phyloP scores from a whole-genome alignment of 2,888 invertebrate species.

The Cheilosia vulpina region DNA sequence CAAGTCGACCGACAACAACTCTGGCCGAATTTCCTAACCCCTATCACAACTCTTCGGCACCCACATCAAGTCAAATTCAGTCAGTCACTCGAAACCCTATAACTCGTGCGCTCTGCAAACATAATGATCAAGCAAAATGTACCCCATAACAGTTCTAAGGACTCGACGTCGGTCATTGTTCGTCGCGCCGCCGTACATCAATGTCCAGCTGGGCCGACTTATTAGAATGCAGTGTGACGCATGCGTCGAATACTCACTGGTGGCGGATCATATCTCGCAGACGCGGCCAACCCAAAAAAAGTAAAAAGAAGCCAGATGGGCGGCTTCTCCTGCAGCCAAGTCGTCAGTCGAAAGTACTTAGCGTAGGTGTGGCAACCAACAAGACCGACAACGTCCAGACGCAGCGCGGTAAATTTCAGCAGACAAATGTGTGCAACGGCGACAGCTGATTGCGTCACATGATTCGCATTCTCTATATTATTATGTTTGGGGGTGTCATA shows the following conservation, averaged over 20 bases:
- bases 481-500: constrained; percentile 7
- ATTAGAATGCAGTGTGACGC: constrained; percentile 54
- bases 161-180: too few species aligned
- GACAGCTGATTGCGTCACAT: constrained; percentile 59
- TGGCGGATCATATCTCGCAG: constrained; percentile 28
- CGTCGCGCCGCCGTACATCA: constrained; percentile 6
- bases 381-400: constrained; percentile 45
- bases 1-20: too few species aligned
- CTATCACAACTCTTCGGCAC: constrained; percentile 23
- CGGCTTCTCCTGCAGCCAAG: not conserved
- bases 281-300: constrained; percentile 17
- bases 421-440: constrained; percentile 38
- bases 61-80: constrained; percentile 21
- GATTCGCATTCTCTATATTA: constrained; percentile 23
- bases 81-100: not conserved
- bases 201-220: constrained; percentile 28
- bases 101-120: not conserved
- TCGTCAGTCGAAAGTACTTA: constrained; percentile 45
- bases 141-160: constrained; percentile 6
- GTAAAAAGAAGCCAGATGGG: not conserved
- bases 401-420: constrained; percentile 33
- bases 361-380: constrained; percentile 49
- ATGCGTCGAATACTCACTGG: constrained; percentile 47
- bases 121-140: not conserved
- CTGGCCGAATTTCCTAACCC: not conserved